phyloP scores from a whole-genome alignment of 2,888 invertebrate genomes.

The Hirudinaria manillensis region DNA sequence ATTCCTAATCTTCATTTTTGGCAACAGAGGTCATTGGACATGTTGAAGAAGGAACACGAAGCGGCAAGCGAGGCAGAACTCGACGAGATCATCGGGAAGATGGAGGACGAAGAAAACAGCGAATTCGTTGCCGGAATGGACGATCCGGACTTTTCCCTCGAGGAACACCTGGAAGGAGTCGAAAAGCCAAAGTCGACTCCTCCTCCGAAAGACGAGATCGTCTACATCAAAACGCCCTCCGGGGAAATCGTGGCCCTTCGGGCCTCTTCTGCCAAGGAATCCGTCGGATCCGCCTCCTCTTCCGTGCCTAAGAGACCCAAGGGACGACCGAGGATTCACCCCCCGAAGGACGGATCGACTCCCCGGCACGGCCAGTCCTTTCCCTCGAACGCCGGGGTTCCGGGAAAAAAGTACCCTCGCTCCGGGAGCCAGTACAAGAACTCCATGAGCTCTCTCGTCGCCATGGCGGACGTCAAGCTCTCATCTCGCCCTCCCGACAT shows the following conservation, averaged over 20 bases:
- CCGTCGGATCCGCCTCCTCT: background rate
- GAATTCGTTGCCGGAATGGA: constrained; percentile 3
- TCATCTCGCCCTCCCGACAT: constrained; percentile 23
- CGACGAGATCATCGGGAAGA: background rate
- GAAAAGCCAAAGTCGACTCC: constrained; percentile 2
- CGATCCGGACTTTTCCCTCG: background rate
- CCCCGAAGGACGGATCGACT: background rate
- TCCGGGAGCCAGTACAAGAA: constrained; percentile 16
- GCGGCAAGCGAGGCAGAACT: background rate
- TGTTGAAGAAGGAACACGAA: background rate
- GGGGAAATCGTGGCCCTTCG: constrained; percentile 25
- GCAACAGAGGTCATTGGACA: too few species aligned
- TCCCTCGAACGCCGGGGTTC: background rate
- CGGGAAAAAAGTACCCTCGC: constrained; percentile 14
- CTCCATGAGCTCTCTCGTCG: constrained; percentile 7
- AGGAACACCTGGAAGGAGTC: constrained; percentile 16
- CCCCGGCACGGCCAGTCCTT: background rate
- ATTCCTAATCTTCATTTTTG: too few species aligned
- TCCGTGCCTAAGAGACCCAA: constrained; percentile 20
- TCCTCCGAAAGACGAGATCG: background rate
- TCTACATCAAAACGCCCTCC: constrained; percentile 21
- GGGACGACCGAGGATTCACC: constrained; percentile 11
- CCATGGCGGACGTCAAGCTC: constrained; percentile 23
- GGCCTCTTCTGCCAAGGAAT: background rate
- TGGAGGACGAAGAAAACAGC: background rate